A percentile compares a stretch with the other conserved stretches of the same genome.
Conservation (phyloP, 2,797 vertebrate genomes). For the Cygnus olor region DNA sequence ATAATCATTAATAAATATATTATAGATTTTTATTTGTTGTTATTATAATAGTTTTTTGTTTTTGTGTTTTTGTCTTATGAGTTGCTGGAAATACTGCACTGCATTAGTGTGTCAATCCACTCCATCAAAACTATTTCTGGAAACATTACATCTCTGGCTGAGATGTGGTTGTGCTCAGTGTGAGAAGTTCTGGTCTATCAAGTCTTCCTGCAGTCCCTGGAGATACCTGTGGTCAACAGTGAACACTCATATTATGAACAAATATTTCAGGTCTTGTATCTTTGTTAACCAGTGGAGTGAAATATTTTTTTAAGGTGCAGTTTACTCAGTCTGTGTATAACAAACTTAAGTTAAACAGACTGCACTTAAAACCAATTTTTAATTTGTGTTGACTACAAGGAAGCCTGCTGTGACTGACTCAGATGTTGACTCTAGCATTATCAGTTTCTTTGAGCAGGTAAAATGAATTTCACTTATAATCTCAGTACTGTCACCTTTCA, state of each 20-base stretch:
- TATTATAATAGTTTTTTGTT: neutral
- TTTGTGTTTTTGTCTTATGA: neutral
- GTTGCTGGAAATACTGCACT: no score
- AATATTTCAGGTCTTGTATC: neutral
- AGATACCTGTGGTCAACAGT: neutral
- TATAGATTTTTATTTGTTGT: no score
- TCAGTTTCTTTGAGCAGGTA: neutral
- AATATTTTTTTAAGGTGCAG: neutral
- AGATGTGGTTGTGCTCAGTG: neutral
- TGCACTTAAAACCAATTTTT: neutral
- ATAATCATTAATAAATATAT: no score
- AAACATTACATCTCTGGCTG: neutral
- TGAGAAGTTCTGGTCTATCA: neutral
- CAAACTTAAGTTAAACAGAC: neutral
- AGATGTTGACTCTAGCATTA: neutral
- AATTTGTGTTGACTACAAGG: neutral
- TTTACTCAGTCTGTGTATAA: neutral
- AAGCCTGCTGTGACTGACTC: neutral
- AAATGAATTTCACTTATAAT: neutral
- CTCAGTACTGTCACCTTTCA: neutral
- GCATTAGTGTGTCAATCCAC: neutral
- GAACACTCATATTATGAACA: neutral
- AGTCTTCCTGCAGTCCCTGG: neutral
- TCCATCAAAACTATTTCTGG: neutral
- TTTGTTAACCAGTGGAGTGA: neutral